Evolutionary conservation across 1,140 invertebrate species (phyloP), one percentile per base, ranked within the genome.

Genomic region (Diorhabda elongata): DNA sequence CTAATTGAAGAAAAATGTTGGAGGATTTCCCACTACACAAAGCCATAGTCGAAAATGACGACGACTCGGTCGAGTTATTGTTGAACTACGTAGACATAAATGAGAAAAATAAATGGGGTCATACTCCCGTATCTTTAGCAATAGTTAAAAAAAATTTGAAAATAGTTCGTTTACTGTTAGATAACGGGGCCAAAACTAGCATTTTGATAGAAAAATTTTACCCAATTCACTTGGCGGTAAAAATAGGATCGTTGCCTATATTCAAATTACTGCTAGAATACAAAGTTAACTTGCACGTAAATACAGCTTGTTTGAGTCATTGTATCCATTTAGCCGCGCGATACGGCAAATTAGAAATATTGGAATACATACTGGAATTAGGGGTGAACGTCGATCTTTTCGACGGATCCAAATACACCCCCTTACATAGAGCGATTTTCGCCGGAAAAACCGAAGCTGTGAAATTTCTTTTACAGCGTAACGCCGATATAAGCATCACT

Each of bases 61-160:
- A 26, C 26, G 26, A 26, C 26, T 26, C 26, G 26, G 26, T 26
- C 1, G 26, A 26, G 26, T 26, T 26, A 26, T 26, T 26, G 26
- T 26, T 26, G 26, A 26, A 26, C 26, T 26, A 26, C 26, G 26
- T 26, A 26, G 26, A 26, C 1, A 52, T 52, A 5, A 43, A 57
- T 57, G 64, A 11, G 3, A 43, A 41, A 91, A 64, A 67, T 69
- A 60, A n/a, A 63, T 26, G 59, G 66, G 73, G 61, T 44, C 72
- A 42, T 67, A 74, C 90, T 0, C 88, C 91, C 0, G 82, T 93
- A 0, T 90, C 92, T 69, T 26, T 66, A 58, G 75, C 73, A 58
- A 64, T 61, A 47, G 7, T 61, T 42, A 64, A 52, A 26, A 64
- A 52, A 3, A 42, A 66, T 47, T 2, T 52, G 26, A 57, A 67